These are phyloP conservation scores for Scaeva pyrastri DNA, from an alignment of 2,888 invertebrate species.

Conservation along the genomic window DNA sequence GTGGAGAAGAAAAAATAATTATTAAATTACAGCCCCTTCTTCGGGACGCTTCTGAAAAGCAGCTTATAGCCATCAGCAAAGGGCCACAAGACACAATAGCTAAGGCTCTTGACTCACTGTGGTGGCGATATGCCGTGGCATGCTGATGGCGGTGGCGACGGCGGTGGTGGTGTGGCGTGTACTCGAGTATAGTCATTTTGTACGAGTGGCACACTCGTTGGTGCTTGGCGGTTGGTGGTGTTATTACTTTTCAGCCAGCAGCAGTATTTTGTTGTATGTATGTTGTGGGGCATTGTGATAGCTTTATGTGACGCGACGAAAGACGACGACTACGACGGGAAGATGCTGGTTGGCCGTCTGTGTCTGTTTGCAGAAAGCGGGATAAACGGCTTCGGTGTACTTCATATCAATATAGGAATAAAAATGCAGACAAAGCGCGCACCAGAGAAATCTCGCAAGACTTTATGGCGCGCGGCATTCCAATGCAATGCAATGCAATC, in stretches of 20 bases:
- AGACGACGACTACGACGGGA: constrained; percentile 25
- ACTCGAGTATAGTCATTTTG: not conserved
- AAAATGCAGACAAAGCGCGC: constrained; percentile 42
- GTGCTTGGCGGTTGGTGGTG: constrained; percentile 25
- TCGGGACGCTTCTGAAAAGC: constrained; percentile 10
- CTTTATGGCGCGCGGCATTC: constrained; percentile 58
- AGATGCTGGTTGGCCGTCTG: not conserved
- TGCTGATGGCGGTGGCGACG: too few relatives aligned
- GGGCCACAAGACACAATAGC: constrained; percentile 19
- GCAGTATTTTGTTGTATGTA: constrained; percentile 29
- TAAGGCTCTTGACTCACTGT: constrained; percentile 57
- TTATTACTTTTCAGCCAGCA: constrained; percentile 59
- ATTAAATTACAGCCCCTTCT: not conserved
- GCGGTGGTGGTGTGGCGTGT: too few relatives aligned
- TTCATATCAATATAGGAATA: not conserved
- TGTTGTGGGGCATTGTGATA: constrained; percentile 57
- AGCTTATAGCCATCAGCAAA: not conserved
- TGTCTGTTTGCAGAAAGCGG: not conserved
- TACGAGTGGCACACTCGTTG: constrained; percentile 35
- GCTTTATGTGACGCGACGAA: constrained; percentile 37
- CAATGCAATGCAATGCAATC: not conserved
- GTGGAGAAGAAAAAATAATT: not conserved
- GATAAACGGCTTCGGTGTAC: not conserved
- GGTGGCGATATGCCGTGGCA: too few relatives aligned
- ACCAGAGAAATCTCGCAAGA: constrained; percentile 61